Evolutionary conservation across 2,113 vertebrate species (phyloP).

Genomic region (Chaetura pelagica): DNA sequence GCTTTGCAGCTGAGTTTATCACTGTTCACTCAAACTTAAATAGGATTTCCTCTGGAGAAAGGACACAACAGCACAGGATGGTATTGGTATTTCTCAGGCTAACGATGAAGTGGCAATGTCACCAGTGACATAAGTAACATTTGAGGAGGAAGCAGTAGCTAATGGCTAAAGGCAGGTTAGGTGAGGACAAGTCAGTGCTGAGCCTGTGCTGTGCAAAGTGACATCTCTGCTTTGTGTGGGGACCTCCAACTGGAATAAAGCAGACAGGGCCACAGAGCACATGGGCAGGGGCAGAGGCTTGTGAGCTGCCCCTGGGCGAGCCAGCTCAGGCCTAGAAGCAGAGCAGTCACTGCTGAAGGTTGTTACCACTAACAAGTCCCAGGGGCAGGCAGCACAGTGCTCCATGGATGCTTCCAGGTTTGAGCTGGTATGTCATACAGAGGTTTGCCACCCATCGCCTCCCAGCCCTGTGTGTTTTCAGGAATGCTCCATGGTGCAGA

Average conservation of each 20-base stretch:
- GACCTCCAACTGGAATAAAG: neutral
- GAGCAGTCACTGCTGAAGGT: neutral
- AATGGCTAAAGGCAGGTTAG: neutral
- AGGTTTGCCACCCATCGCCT: neutral
- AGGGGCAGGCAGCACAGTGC: neutral
- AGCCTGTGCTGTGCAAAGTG: neutral
- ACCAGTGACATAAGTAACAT: neutral
- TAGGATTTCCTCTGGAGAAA: neutral
- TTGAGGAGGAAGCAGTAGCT: neutral
- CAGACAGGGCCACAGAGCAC: fast-evolving
- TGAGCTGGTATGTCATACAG: fast-evolving
- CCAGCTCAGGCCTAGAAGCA: neutral
- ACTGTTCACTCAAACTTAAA: neutral
- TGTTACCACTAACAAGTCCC: neutral
- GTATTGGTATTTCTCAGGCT: neutral
- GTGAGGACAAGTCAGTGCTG: neutral
- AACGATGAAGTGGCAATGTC: neutral
- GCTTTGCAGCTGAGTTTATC: neutral
- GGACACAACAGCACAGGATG: neutral
- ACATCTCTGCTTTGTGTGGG: neutral
- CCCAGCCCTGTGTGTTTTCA: fast-evolving
- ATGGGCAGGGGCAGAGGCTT: neutral
- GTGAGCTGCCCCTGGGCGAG: neutral
- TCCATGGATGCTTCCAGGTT: neutral
- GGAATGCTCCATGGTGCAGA: neutral